Evolutionary conservation across 2,113 vertebrate species (phyloP), one percentile per base, ranked within the genome.

Genomic region (Polyodon spathula): DNA sequence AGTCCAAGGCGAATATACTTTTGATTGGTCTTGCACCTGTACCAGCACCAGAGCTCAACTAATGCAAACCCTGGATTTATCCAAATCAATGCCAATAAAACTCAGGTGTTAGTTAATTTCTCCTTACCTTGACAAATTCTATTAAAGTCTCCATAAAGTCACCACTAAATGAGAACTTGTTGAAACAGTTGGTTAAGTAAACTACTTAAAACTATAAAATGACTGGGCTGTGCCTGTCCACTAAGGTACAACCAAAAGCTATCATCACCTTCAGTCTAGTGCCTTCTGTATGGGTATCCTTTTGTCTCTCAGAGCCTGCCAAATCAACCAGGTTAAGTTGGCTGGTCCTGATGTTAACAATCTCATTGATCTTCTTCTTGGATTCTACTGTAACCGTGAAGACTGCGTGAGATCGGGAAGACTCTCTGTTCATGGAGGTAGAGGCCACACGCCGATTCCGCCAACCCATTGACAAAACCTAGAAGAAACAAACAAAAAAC

Each of bases 391-490:
- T 91, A 77, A 98, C 86, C 12, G 92, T 95, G 69, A 98, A 98
- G 61, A 97, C 95, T 0, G 95, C 95, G 0, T 98, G 95, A 1
- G 95, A 98, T 59, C 95, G 85, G 0, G 95, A 97, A 0, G 95
- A 97, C 59, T 98, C 94, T 0, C 94, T 89, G 58, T 98, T 98
- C 95, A 98, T 98, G 0, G 95, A 97, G 4, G 95, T 97, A 0
- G 94, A 94, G 1, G 94, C 94, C 6, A 97, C 95, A 4, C 90
- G 89, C 7, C 94, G 88, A 73, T 98, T 97, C 62, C 92, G 84
- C 95, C 94, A 97, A 15, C 95, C 95, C 69, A 59, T 91, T 59
- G 91, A 93, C 70, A 98, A 75, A 6, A 98, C 92, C 95, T 98
- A 37, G n/a, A 16, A 39, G 1, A 17, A 62, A 58, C n/a, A 58